A percentile compares a stretch with the other conserved stretches of the same genome.
These are phyloP conservation scores for Dorcus parallelipipedus DNA, from an alignment of 2,888 invertebrate genomes.

Conservation along the genomic window DNA sequence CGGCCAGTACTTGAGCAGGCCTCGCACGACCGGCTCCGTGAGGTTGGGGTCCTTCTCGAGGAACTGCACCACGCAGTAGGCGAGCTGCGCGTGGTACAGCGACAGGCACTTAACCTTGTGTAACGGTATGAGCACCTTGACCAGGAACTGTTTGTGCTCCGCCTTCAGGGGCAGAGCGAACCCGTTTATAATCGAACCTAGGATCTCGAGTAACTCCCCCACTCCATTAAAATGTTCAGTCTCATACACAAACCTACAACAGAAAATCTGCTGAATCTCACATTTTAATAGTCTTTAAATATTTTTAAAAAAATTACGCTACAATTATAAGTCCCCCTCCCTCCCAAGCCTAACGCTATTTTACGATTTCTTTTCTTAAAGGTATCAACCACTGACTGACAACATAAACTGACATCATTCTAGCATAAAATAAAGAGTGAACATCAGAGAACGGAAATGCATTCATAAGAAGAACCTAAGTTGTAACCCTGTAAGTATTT, in stretches of 20 bases:
- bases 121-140: constrained; percentile 90
- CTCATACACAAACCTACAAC: constrained; percentile 92
- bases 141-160: constrained; percentile 95
- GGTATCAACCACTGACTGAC: too few relatives aligned
- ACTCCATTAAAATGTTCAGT: constrained; percentile 98
- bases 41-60: constrained; percentile 95
- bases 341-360: too few relatives aligned
- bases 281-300: too few relatives aligned
- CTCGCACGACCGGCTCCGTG: constrained; percentile 91
- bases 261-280: constrained; percentile 10
- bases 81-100: constrained; percentile 95
- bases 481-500: too few relatives aligned
- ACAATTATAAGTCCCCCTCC: too few relatives aligned
- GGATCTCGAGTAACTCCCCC: constrained; percentile 92
- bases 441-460: too few relatives aligned
- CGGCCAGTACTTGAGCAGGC: constrained; percentile 96
- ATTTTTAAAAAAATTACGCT: too few relatives aligned
- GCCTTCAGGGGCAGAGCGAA: constrained; percentile 97
- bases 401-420: too few relatives aligned
- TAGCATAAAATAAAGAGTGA: too few relatives aligned
- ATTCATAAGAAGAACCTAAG: too few relatives aligned
- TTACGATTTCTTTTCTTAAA: too few relatives aligned
- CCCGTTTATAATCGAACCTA: constrained; percentile 98
- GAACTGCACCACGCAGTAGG: constrained; percentile 99
- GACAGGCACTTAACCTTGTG: constrained; percentile 96